Evolutionary conservation across 2,113 vertebrate species (phyloP), one percentile per base, ranked within the genome.

Genomic region (Alethe castanea): DNA sequence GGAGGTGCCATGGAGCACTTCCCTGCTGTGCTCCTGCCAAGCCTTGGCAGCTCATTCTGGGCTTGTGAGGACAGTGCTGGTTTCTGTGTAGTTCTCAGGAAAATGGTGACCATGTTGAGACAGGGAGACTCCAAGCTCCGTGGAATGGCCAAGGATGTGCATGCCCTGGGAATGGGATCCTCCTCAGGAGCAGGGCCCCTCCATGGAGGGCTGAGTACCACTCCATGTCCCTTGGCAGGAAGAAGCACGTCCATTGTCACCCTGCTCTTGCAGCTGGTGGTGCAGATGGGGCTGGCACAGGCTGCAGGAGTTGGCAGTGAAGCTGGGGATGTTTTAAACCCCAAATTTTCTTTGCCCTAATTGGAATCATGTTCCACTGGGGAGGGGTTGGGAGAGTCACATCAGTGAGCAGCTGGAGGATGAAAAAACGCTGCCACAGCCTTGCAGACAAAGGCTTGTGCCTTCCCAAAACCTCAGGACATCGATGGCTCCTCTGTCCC

Each of bases 91-190:
- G 19, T 67, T 81, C 45, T 74, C 6, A 33, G 61, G 78, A 23
- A 64, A 91, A 86, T 54, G 69, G 76, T 42, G 86, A 16, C 48
- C 4, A 2, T 0, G 1, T 14, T 22, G 35, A 11, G 50, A 11
- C 19, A 8, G 35, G 48, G 61, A 44, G 16, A 5, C 35, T 45
- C 36, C 29, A 24, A 8, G 65, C 69, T 83, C 72, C 14, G 8
- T 4, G 1, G 79, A n/a, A 47, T 5, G 23, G 59, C 77, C 0
- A 0, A 38, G 42, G 69, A 35, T 1, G 1, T 19, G 36, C 0
- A 1, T 10, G 28, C 17, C 59, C 14, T 44, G 61, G 73, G 42
- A 54, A 24, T 48, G 52, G 85, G 66, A 36, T 23, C 24, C 19
- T 44, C 22, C 48, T n/a, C 0, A 1, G 70, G 57, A 19, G 25